Evolutionary conservation across 1,140 invertebrate genomes (phyloP), one percentile per base, ranked within the genome.

Genomic region (Sesamia nonagrioides): DNA sequence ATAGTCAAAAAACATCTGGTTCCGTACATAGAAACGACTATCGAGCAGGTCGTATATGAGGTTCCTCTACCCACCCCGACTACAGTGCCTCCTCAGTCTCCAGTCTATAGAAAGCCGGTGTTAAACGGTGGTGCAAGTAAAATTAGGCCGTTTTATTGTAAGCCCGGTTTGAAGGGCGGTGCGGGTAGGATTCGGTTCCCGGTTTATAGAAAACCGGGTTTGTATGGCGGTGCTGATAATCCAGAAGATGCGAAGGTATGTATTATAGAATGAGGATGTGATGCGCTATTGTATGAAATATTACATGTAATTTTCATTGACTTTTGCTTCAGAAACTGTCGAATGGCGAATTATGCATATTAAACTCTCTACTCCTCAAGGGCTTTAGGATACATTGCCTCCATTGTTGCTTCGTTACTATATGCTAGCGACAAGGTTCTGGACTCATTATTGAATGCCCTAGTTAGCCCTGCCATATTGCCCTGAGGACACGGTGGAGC

Each of bases 1-100:
- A 92, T 94, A 40, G 86, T 92, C n/a, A 92, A 92, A 84, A 92
- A 91, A 82, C 92, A 89, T 52, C 80, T 95, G 5, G 80, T 93
- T 13, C 89, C 93, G 5, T 86, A 90, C 60, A 92, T 93, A 56
- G 89, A 91, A 45, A 86, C 89, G 1, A 84, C 77, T n/a, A 88
- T 94, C 21, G 90, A 91, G 21, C 75, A 74, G 45, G 80, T 89
- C 6, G 77, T 89, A 6, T 94, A 89, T 40, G 91, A 91, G 45
- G 88, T 88, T 8, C 92, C 93, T 13, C 58, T 92, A 21, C 83
- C 86, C 2, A 90, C 88, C 0, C 91, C 92, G 6, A 88, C 88
- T 33, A 82, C 68, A 1, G 77, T 83, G 6, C 1, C 6, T 50
- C 81, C 84, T 13, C 37, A 78, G 17, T 84, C 84, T 1, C 89